Conservation (phyloP, 2,888 invertebrate species). For the Allygus modestus region DNA sequence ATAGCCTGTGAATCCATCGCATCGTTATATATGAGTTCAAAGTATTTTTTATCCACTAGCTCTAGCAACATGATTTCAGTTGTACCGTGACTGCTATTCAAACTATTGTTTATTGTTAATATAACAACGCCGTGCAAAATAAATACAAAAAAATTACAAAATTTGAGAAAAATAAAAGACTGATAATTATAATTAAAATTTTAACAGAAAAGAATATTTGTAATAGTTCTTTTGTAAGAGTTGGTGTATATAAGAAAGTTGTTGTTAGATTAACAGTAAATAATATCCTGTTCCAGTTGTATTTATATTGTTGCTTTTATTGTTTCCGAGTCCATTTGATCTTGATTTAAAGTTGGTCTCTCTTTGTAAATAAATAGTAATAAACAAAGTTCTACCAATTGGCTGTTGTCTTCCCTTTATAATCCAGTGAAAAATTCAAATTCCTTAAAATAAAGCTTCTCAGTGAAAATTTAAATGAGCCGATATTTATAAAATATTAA, state of each 20-base stretch:
- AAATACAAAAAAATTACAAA: constrained; percentile 46
- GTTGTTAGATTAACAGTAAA: constrained; percentile 61
- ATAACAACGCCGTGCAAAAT: constrained; percentile 42
- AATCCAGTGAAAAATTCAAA: not conserved
- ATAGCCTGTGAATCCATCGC: constrained; percentile 19
- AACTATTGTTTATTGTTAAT: constrained; percentile 60
- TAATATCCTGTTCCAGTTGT: constrained; percentile 39
- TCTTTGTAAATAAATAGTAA: constrained; percentile 58
- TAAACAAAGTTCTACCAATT: constrained; percentile 55
- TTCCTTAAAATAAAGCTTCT: no score
- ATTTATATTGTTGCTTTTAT: constrained; percentile 62
- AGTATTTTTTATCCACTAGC: constrained; percentile 8
- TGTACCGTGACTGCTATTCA: constrained; percentile 29
- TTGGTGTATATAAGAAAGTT: constrained; percentile 38
- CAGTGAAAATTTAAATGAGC: no score
- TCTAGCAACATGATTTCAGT: not conserved
- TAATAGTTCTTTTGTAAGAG: constrained; percentile 48
- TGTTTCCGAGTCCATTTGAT: constrained; percentile 53
- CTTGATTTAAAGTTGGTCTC: constrained; percentile 57
- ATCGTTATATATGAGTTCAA: not conserved
- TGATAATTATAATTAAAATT: constrained; percentile 41
- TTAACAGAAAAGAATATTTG: constrained; percentile 50
- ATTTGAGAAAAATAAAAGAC: constrained; percentile 53
- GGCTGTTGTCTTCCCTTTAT: not conserved
- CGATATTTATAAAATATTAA: no score